These are phyloP conservation scores for Phyllostomus discolor DNA, from an alignment of 2,113 vertebrate genomes.

Conservation along the genomic window DNA sequence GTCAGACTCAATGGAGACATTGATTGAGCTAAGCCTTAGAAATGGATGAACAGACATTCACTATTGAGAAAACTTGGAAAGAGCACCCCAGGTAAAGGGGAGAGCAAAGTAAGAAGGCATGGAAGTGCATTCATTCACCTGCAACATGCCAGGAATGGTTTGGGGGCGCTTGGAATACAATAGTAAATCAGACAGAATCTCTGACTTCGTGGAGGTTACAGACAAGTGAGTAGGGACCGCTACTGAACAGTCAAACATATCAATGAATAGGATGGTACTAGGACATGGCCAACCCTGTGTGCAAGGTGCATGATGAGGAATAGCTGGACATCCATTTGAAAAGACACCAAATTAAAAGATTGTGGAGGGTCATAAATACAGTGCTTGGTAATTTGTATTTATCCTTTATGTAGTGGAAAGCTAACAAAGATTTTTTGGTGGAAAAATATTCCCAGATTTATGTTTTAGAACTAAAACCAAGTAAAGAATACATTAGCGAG, in stretches of 20 bases:
- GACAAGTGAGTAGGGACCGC: not conserved
- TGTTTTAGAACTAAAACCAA: slow-evolving; percentile 37
- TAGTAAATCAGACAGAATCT: not conserved
- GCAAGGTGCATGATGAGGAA: not conserved
- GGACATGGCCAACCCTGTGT: not conserved
- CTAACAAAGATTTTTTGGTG: not conserved
- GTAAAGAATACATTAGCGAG: not conserved
- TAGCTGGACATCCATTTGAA: not conserved
- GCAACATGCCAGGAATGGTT: not conserved
- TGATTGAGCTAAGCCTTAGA: not conserved
- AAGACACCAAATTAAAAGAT: not conserved
- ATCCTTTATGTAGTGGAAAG: not conserved
- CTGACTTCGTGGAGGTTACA: not conserved
- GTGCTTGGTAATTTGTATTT: not conserved
- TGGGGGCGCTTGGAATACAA: not conserved
- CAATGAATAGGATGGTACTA: not conserved
- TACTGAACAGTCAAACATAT: not conserved
- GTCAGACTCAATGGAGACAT: not conserved
- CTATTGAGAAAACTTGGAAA: not conserved
- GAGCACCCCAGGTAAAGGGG: not conserved
- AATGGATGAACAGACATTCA: not conserved
- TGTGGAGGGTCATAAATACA: not conserved
- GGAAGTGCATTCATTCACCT: not conserved
- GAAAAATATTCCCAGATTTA: not conserved
- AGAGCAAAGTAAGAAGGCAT: not conserved